Base-by-base conservation (phyloP, 1,140 invertebrate species). In the Pygmarrhopalites habei region DNA sequence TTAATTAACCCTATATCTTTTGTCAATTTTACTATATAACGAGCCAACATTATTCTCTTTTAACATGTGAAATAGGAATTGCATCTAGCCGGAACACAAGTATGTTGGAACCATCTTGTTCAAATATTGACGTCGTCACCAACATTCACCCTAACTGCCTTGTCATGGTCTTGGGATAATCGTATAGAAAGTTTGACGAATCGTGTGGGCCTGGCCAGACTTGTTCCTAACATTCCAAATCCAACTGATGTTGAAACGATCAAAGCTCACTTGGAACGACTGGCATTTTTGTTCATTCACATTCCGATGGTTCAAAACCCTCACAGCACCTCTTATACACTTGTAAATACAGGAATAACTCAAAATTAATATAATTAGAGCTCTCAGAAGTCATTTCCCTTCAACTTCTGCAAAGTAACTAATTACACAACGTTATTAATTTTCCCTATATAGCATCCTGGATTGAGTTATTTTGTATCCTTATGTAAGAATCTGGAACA, bases 401-500 rank as follows among this genome's bases (percentile, higher is more conserved):
- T 10, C n/a, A 41, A 41, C n/a, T 10, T 41, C n/a, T 10, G 39
- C n/a, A 41, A 41, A 10, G 10, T 41, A 41, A 51, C 28, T 60
- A 21, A 19, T 60, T 52, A 49, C 25, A n/a, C n/a, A n/a, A n/a
- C n/a, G n/a, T n/a, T n/a, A n/a, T n/a, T n/a, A n/a, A n/a, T n/a
- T n/a, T n/a, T n/a, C n/a, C n/a, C n/a, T n/a, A n/a, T n/a, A n/a
- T 52, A 44, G 2, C 53, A 55, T 28, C 30, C 60, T 15, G 55
- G 53, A 17, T 30, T 64, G 10, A 56, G 29, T 17, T 60, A 52
- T 51, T 35, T 64, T 25, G 55, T 64, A 5, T 58, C 62, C 2
- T 23, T 57, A 12, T 64, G 62, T 44, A 30, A n/a, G 15, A 59
- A 59, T 30, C 39, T 64, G 47, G 56, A 64, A 46, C 21, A 59